A percentile compares a stretch with the other conserved stretches of the same genome.
Evolutionary conservation across 2,797 vertebrate species (phyloP).

Genomic region (Cetoscarus ocellatus): DNA sequence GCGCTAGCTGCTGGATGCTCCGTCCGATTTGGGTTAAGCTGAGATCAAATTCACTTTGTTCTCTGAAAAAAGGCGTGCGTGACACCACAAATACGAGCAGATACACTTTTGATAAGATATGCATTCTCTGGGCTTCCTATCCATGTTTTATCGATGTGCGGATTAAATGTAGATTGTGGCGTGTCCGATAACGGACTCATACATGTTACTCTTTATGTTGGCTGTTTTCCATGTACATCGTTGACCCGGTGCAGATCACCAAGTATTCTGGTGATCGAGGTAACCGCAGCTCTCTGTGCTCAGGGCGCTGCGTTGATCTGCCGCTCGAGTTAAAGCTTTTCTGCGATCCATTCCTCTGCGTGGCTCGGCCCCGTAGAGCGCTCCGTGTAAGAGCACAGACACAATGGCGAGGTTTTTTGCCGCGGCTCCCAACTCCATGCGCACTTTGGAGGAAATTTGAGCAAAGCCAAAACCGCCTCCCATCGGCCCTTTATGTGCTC

Average conservation of each 20-base stretch:
- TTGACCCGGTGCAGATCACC: conserved; percentile 84
- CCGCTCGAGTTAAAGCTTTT: conserved; percentile 44
- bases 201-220: conserved; percentile 42
- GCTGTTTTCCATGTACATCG: conserved; percentile 59
- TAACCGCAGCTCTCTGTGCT: conserved; percentile 26
- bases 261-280: conserved; percentile 58
- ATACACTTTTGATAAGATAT: background rate
- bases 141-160: conserved; percentile 5
- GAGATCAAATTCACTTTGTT: conserved; percentile 77
- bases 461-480: conserved; percentile 56
- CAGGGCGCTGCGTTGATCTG: conserved; percentile 38
- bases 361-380: conserved; percentile 63
- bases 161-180: conserved; percentile 43
- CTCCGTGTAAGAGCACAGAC: conserved; percentile 59
- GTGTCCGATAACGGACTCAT: conserved; percentile 74
- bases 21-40: conserved; percentile 80
- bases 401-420: conserved; percentile 77
- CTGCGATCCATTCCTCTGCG: conserved; percentile 1
- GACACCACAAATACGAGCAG: conserved; percentile 14
- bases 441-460: conserved; percentile 78
- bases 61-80: conserved; percentile 37
- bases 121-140: conserved; percentile 8
- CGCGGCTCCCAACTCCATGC: conserved; percentile 79
- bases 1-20: conserved; percentile 68
- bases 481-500: conserved; percentile 51